Conservation (phyloP, 2,888 invertebrate genomes). For the Geotrupes spiniger region DNA sequence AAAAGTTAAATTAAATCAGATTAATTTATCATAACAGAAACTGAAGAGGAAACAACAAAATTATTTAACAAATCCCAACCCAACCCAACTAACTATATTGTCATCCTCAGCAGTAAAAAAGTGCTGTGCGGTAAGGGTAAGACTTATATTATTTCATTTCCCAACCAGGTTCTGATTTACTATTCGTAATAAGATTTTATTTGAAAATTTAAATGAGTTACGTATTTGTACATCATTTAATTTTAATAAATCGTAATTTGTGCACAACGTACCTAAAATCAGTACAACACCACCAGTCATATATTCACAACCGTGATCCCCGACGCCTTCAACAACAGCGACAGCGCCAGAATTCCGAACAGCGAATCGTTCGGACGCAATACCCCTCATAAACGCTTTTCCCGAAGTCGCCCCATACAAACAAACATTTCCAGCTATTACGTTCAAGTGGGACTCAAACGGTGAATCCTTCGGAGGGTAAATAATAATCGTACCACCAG, state of each 20-base stretch:
- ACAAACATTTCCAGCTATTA: constrained; percentile 97
- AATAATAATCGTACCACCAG: constrained; percentile 91
- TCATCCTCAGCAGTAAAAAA: too few species aligned
- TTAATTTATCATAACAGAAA: neutral
- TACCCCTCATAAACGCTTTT: constrained; percentile 81
- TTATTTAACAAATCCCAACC: too few species aligned
- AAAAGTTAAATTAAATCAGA: neutral
- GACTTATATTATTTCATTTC: too few species aligned
- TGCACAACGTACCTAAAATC: constrained; percentile 62
- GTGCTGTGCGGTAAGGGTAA: too few species aligned
- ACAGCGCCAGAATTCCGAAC: constrained; percentile 96
- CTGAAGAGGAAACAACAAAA: neutral
- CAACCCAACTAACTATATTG: too few species aligned
- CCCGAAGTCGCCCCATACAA: constrained; percentile 97
- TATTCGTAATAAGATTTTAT: too few species aligned
- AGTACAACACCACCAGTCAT: constrained; percentile 96
- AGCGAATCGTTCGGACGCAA: constrained; percentile 97
- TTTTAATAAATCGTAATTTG: too few species aligned
- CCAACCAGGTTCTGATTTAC: too few species aligned
- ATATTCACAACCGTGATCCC: constrained; percentile 99
- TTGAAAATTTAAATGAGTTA: too few species aligned
- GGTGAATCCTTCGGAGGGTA: constrained; percentile 84
- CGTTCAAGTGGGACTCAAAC: constrained; percentile 90
- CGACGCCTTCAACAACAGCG: constrained; percentile 96
- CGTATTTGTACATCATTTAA: too few species aligned